phyloP scores from a whole-genome alignment of 2,888 invertebrate genomes.

The Drosophila cognata region DNA sequence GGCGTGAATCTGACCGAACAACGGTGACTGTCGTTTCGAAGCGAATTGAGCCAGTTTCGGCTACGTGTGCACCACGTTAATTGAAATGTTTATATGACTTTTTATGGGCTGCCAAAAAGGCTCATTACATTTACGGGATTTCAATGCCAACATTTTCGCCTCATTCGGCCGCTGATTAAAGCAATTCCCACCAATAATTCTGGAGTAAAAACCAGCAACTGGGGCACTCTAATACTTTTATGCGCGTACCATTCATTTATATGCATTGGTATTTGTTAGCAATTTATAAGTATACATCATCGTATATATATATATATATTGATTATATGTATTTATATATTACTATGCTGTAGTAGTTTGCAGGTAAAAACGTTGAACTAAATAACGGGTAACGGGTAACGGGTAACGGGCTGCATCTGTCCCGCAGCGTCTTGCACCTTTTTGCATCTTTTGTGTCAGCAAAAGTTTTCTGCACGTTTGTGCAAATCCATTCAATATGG shows the following conservation, averaged over 20 bases:
- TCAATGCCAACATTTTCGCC: constrained; percentile 53
- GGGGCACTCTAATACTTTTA: constrained; percentile 9
- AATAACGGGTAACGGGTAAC: too few relatives aligned
- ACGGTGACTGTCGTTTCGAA: constrained; percentile 9
- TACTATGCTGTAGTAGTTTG: constrained; percentile 21
- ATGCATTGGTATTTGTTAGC: not conserved
- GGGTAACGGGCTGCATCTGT: constrained; percentile 35
- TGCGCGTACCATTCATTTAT: constrained; percentile 15
- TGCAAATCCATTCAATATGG: constrained; percentile 81
- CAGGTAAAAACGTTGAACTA: constrained; percentile 64
- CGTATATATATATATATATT: not conserved
- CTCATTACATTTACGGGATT: constrained; percentile 76
- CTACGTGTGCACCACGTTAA: constrained; percentile 74
- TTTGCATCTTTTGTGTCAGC: constrained; percentile 79
- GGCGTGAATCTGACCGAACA: not conserved
- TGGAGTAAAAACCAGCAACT: constrained; percentile 36
- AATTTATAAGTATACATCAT: not conserved
- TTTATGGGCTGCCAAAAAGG: constrained; percentile 79
- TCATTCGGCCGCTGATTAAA: constrained; percentile 64
- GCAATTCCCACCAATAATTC: constrained; percentile 68
- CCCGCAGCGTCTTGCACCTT: constrained; percentile 64
- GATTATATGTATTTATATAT: not conserved
- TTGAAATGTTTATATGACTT: constrained; percentile 81
- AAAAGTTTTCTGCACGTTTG: constrained; percentile 79
- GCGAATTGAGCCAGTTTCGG: constrained; percentile 28